Conservation (phyloP, 2,113 vertebrate genomes). For the Pungitius pungitius region DNA sequence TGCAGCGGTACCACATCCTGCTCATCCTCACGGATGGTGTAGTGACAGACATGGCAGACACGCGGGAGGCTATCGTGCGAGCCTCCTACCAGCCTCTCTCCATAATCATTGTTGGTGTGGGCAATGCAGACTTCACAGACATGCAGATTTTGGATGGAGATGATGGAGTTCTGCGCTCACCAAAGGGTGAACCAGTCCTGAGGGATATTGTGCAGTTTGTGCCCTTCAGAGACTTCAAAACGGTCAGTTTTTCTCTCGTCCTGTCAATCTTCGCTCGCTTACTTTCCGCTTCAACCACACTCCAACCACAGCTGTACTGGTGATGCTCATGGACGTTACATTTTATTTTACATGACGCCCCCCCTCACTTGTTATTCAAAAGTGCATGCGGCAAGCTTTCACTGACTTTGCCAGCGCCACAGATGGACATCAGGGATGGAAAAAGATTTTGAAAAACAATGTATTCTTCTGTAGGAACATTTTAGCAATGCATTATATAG, state of each 20-base stretch:
- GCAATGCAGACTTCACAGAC: conserved; percentile 95
- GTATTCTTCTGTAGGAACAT: conserved; percentile 22
- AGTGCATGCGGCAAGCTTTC: conserved; percentile 43
- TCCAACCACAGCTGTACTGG: conserved; percentile 9
- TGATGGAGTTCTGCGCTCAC: conserved; percentile 88
- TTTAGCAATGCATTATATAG: conserved; percentile 1
- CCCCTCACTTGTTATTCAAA: conserved; percentile 19
- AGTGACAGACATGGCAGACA: conserved; percentile 95
- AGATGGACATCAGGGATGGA: conserved; percentile 47
- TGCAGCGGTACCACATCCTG: conserved; percentile 92
- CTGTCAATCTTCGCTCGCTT: conserved; percentile 35
- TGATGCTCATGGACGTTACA: conserved; percentile 7
- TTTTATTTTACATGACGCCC: background rate
- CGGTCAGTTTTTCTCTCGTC: conserved; percentile 80
- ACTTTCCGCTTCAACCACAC: background rate
- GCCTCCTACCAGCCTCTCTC: conserved; percentile 95
- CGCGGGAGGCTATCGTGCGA: conserved; percentile 91
- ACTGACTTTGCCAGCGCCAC: conserved; percentile 44
- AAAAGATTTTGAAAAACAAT: conserved; percentile 28
- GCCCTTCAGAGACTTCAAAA: conserved; percentile 96
- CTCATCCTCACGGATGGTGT: conserved; percentile 95
- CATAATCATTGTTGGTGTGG: conserved; percentile 95
- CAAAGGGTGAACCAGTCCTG: conserved; percentile 89
- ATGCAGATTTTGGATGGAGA: conserved; percentile 96
- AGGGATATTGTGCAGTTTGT: conserved; percentile 95